Evolutionary conservation across 2,888 invertebrate species (phyloP).

Genomic region (Pyrrhia umbra): DNA sequence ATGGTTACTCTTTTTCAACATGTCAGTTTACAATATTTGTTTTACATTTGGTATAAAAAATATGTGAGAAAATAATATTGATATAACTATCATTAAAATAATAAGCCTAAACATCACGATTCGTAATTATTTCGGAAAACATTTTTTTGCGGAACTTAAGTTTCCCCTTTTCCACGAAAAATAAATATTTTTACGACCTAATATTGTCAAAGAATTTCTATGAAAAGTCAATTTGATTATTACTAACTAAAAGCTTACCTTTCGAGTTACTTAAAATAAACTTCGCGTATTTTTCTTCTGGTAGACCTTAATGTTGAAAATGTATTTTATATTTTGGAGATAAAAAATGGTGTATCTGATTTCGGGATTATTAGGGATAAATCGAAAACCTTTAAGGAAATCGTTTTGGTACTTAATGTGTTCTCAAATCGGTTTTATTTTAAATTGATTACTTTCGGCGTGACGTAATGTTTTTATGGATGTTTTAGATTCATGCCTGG

Average conservation of each 20-base stretch:
- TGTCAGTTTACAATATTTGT: too few relatives aligned
- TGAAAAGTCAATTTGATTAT: slow-evolving; percentile 15
- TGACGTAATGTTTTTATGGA: slow-evolving; percentile 4
- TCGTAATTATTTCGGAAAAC: background rate
- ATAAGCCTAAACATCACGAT: background rate
- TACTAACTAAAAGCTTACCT: slow-evolving; percentile 20
- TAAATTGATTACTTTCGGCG: slow-evolving; percentile 39
- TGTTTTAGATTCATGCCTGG: background rate
- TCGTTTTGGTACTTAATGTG: slow-evolving; percentile 52
- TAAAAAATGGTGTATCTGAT: slow-evolving; percentile 29
- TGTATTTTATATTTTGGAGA: slow-evolving; percentile 30
- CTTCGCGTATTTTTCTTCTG: slow-evolving; percentile 2
- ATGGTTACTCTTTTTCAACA: too few relatives aligned
- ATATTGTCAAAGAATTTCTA: background rate
- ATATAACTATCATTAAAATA: slow-evolving; percentile 19
- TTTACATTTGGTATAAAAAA: too few relatives aligned
- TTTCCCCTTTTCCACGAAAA: background rate
- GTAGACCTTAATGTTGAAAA: slow-evolving; percentile 9
- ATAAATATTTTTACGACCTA: background rate
- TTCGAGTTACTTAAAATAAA: background rate
- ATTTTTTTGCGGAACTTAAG: background rate
- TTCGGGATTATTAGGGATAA: slow-evolving; percentile 38
- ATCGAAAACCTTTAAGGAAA: slow-evolving; percentile 55
- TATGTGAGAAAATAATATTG: too few relatives aligned
- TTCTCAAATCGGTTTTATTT: slow-evolving; percentile 24